phyloP scores from a whole-genome alignment of 2,888 invertebrate genomes.

The Phalangium opilio region DNA sequence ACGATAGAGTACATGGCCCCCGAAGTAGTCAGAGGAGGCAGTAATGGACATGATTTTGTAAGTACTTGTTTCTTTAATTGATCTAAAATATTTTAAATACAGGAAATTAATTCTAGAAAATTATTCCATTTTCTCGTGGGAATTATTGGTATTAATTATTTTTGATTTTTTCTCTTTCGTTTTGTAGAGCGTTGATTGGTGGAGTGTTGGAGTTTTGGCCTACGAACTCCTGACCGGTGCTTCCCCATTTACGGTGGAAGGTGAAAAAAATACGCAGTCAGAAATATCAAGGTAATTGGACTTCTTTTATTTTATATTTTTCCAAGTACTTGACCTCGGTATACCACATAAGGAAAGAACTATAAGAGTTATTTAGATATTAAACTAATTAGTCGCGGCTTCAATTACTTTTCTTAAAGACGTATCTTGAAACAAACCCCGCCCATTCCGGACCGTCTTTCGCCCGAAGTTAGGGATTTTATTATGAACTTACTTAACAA shows the following conservation, averaged over 20 bases:
- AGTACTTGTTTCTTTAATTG: too few relatives aligned
- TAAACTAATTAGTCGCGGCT: not conserved
- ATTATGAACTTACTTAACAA: slow-evolving; percentile 70
- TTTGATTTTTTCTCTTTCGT: slow-evolving; percentile 2
- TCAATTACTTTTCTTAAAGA: slow-evolving; percentile 32
- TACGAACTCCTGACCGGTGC: slow-evolving; percentile 93
- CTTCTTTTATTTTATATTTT: not conserved
- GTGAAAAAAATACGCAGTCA: slow-evolving; percentile 79
- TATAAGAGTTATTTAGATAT: too few relatives aligned
- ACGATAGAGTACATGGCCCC: slow-evolving; percentile 99
- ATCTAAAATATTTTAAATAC: too few relatives aligned
- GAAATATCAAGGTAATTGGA: slow-evolving; percentile 65
- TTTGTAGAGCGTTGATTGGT: slow-evolving; percentile 87
- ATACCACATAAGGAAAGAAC: too few relatives aligned
- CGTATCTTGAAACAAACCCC: slow-evolving; percentile 77
- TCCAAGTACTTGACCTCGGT: not conserved
- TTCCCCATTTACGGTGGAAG: slow-evolving; percentile 92
- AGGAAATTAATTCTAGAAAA: too few relatives aligned
- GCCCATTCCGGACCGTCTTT: slow-evolving; percentile 69
- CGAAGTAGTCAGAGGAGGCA: slow-evolving; percentile 59
- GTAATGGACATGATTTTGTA: slow-evolving; percentile 84
- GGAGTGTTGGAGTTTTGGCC: slow-evolving; percentile 91
- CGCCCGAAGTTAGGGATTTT: slow-evolving; percentile 56
- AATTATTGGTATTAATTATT: too few relatives aligned
- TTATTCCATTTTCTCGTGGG: too few relatives aligned